Evolutionary conservation across 2,797 vertebrate genomes (phyloP).

Genomic region (Gobio occitaniae): DNA sequence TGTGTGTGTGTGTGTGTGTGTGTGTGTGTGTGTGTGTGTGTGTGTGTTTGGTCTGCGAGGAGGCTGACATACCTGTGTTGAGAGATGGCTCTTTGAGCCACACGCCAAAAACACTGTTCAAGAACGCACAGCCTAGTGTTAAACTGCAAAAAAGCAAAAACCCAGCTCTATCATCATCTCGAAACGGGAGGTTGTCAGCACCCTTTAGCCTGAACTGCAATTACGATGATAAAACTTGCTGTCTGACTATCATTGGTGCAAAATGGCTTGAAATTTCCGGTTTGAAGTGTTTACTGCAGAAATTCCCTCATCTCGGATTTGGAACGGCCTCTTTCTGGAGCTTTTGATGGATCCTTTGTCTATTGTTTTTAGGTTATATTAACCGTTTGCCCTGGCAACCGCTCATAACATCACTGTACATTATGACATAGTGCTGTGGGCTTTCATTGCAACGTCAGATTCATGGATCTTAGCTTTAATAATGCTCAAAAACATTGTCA

Average conservation of each 20-base stretch:
- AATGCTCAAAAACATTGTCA: not conserved
- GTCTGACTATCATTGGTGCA: constrained; percentile 34
- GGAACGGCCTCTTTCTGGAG: not conserved
- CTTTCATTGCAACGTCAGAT: not conserved
- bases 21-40: constrained; percentile 41
- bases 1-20: constrained; percentile 34
- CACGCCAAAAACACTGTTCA: not conserved
- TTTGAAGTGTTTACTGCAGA: not conserved
- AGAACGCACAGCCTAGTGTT: constrained; percentile 14
- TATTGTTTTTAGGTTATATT: constrained; percentile 30
- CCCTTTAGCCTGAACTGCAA: constrained; percentile 41
- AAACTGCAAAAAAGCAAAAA: constrained; percentile 26
- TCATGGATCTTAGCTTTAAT: not conserved
- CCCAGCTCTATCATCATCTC: constrained; percentile 16
- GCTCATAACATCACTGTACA: constrained; percentile 18
- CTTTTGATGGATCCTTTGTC: constrained; percentile 11
- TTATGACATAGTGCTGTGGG: not conserved
- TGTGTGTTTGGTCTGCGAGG: constrained; percentile 31
- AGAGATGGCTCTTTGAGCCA: constrained; percentile 44
- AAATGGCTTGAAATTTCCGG: constrained; percentile 27
- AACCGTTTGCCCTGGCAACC: constrained; percentile 12
- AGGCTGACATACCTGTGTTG: constrained; percentile 25
- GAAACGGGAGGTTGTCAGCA: constrained; percentile 32
- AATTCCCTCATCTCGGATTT: constrained; percentile 26
- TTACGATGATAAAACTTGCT: constrained; percentile 42